A percentile compares a stretch with the other conserved stretches of the same genome.
phyloP scores from a whole-genome alignment of 1,140 invertebrate genomes.

The Neotoxoptera formosana region DNA sequence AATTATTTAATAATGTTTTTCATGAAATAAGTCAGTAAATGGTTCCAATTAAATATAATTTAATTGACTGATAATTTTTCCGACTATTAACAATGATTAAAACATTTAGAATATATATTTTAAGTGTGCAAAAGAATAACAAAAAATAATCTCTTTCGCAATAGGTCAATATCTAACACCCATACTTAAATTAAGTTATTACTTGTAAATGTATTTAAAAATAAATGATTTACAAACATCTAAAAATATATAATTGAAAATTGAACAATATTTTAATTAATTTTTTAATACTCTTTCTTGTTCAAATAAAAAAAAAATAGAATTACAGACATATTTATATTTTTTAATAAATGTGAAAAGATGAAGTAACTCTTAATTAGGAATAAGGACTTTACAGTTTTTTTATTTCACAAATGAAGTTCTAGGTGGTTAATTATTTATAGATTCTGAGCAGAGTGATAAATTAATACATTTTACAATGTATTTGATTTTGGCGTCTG shows the following conservation, averaged over 20 bases:
- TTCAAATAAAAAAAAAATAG: not conserved
- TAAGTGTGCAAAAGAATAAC: not conserved
- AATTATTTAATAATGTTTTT: slow-evolving; percentile 20
- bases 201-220: not conserved
- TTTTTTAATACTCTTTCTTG: not conserved
- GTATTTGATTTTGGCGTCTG: not conserved
- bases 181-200: slow-evolving; percentile 19
- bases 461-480: no score
- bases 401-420: not conserved
- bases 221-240: not conserved
- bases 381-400: not conserved
- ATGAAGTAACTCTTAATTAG: not conserved
- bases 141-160: slow-evolving; percentile 16
- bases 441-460: not conserved
- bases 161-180: slow-evolving; percentile 27
- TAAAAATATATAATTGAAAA: not conserved
- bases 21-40: slow-evolving; percentile 14
- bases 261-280: not conserved
- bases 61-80: not conserved
- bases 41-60: not conserved
- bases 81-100: not conserved
- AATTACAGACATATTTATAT: not conserved
- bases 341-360: not conserved
- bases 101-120: not conserved
- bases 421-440: not conserved